Evolutionary conservation across 2,797 vertebrate species (phyloP), one percentile per base, ranked within the genome.

Genomic region (Tiaroga cobitis): DNA sequence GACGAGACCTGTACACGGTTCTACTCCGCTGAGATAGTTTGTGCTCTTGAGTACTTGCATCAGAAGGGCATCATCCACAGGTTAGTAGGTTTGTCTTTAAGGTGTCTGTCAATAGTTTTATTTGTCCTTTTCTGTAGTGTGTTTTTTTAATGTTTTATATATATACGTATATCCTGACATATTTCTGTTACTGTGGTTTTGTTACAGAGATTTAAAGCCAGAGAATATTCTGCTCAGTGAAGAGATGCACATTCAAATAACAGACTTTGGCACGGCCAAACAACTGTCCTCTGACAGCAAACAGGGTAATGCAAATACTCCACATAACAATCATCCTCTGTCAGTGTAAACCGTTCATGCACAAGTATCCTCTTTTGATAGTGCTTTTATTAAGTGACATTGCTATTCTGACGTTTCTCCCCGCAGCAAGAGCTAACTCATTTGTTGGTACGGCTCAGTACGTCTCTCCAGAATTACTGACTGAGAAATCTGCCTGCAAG

Each of bases 241-340:
- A 94, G 98, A 99, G 29, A 99, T 99, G 98, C 98, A 99, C 94
- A 97, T 99, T 93, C 98, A 99, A 92, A 99, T 99, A 92, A 99
- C 98, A 92, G 98, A 99, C 93, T 99, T 99, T 81, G 98, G 98
- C 91, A 99, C 98, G 65, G 98, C 98, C 78, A 99, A 99, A 94
- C 96, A 99, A 89, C 93, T 99, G 91, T 97, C 98, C 41, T 98
- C 98, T 75, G 98, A 99, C 85, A 99, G 96, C 91, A 98, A 96
- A 90, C 98, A 99, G 97, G 98, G 98, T 96, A 93, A 79, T 15
- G 2, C 74, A 18, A 68, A 69, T 13, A 18, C 34, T 18, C n/a
- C 24, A 5, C n/a, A 24, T 34, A 29, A 63, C 46, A n/a, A 74
- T 26, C 54, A 29, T 34, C 46, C 46, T 61, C 73, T 63, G 51